A percentile compares a stretch with the other conserved stretches of the same genome.
Evolutionary conservation across 2,797 vertebrate genomes (phyloP).

Genomic region (Nothura maculosa): DNA sequence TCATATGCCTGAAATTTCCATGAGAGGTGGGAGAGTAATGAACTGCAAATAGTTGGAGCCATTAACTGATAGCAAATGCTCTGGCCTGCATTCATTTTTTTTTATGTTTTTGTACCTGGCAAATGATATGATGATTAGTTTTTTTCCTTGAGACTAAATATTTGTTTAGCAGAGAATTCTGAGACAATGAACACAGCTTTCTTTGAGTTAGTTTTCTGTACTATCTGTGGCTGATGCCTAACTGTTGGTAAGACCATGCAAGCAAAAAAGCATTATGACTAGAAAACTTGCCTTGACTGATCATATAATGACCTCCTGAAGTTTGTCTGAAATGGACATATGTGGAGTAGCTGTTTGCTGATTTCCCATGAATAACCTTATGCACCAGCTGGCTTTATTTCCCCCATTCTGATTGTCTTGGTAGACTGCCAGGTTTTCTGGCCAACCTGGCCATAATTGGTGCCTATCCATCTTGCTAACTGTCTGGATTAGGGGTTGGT

Average conservation of each 20-base stretch:
- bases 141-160: background rate
- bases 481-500: background rate
- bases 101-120: constrained; percentile 8
- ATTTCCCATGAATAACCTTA: background rate
- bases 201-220: background rate
- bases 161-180: background rate
- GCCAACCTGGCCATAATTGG: background rate
- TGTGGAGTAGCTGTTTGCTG: background rate
- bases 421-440: background rate
- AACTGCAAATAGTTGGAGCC: constrained; percentile 21
- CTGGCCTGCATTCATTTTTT: background rate
- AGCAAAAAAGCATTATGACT: background rate
- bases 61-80: constrained; percentile 14
- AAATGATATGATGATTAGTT: background rate
- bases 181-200: background rate
- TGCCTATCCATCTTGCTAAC: background rate
- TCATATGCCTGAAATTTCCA: constrained; percentile 33
- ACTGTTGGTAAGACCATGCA: background rate
- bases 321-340: background rate
- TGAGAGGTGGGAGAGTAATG: constrained; percentile 16
- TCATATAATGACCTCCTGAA: background rate
- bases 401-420: background rate
- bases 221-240: background rate
- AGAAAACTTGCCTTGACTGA: background rate
- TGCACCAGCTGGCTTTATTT: background rate